These are phyloP conservation scores for Labrus mixtus DNA, from an alignment of 2,113 vertebrate genomes.

Conservation along the genomic window DNA sequence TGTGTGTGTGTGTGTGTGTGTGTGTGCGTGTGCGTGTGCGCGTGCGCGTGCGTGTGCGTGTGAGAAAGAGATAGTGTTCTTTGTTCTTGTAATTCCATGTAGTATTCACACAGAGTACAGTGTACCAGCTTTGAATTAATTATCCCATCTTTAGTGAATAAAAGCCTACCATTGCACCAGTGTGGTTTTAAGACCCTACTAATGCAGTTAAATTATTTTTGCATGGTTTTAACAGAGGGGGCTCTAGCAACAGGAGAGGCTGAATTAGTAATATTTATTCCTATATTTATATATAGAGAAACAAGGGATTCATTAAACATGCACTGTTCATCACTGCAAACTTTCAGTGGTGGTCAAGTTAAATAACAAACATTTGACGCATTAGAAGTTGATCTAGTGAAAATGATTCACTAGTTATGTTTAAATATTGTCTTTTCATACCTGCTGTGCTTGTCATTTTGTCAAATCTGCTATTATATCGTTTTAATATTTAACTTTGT, in stretches of 20 bases:
- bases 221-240: slow-evolving; percentile 30
- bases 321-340: too few species aligned
- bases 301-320: not conserved
- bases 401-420: too few species aligned
- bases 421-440: too few species aligned
- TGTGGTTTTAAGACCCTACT: slow-evolving; percentile 61
- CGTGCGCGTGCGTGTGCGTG: too few species aligned
- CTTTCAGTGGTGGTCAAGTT: too few species aligned
- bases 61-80: not conserved
- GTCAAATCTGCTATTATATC: too few species aligned
- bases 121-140: slow-evolving; percentile 58
- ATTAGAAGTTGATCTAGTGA: too few species aligned
- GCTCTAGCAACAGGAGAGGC: slow-evolving; percentile 20
- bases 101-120: slow-evolving; percentile 26
- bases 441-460: too few species aligned
- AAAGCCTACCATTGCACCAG: slow-evolving; percentile 54
- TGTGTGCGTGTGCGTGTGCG: too few species aligned
- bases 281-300: slow-evolving; percentile 16
- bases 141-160: slow-evolving; percentile 56
- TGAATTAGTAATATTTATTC: slow-evolving; percentile 48
- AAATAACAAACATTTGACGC: too few species aligned
- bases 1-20: too few species aligned
- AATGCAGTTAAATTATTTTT: slow-evolving; percentile 53
- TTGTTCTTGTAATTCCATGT: slow-evolving; percentile 35
- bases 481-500: too few species aligned